phyloP scores from a whole-genome alignment of 2,797 vertebrate genomes.

The Ceryle rudis region DNA sequence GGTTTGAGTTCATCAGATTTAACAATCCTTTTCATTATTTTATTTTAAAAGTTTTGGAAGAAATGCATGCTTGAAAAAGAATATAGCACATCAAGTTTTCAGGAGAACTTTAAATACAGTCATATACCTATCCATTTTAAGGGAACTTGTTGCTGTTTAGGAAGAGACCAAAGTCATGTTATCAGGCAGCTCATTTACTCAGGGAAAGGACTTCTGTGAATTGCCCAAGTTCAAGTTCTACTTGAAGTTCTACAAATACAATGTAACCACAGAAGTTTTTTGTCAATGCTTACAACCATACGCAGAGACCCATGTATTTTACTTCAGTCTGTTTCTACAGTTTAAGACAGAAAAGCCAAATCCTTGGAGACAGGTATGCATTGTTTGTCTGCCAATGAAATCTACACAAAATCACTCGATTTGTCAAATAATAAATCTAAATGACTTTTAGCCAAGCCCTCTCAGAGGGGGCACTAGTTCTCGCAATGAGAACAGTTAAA shows the following conservation, averaged over 20 bases:
- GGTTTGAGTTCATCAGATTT: neutral
- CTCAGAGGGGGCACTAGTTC: neutral
- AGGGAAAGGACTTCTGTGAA: neutral
- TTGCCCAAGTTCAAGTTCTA: neutral
- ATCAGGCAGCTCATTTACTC: neutral
- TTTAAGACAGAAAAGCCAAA: slow-evolving; percentile 34
- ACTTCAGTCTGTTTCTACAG: slow-evolving; percentile 42
- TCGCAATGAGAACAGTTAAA: neutral
- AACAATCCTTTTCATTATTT: neutral
- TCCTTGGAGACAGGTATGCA: slow-evolving; percentile 15
- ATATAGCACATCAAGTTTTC: accelerated
- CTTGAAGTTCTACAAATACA: neutral
- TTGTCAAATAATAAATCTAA: slow-evolving; percentile 6
- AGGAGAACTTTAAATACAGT: neutral
- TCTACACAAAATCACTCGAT: neutral
- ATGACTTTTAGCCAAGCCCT: neutral
- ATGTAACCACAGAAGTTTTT: neutral
- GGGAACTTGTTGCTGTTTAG: neutral
- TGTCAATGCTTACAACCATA: slow-evolving; percentile 23
- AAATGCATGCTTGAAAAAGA: neutral
- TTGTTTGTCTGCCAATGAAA: slow-evolving; percentile 18
- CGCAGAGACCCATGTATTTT: slow-evolving; percentile 51
- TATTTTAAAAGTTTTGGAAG: neutral
- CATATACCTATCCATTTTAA: neutral
- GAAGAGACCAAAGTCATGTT: neutral